A percentile compares a stretch with the other conserved stretches of the same genome.
Evolutionary conservation across 2,113 vertebrate species (phyloP).

Genomic region (Nibea albiflora): DNA sequence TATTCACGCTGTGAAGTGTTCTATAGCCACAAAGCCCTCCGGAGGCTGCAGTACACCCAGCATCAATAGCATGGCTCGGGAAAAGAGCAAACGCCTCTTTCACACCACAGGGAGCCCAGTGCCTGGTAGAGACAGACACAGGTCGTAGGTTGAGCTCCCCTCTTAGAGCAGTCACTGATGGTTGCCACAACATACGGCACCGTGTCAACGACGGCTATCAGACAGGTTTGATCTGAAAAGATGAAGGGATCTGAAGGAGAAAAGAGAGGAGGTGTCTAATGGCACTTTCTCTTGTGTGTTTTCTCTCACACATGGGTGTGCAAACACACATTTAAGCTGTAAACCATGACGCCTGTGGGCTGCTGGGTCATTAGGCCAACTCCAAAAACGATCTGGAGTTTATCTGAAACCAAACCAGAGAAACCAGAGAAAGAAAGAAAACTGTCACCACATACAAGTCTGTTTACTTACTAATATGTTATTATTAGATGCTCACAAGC

Average conservation of each 20-base stretch:
- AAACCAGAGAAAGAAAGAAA: too few species aligned
- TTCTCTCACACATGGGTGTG: conserved; percentile 33
- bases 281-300: conserved; percentile 48
- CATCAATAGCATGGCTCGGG: conserved; percentile 32
- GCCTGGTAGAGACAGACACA: conserved; percentile 22
- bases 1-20: conserved; percentile 5
- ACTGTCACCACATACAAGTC: not conserved
- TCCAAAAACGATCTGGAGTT: not conserved
- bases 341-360: conserved; percentile 32
- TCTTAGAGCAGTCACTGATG: conserved; percentile 56
- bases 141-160: conserved; percentile 49
- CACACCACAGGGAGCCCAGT: conserved; percentile 45
- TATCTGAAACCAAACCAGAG: not conserved
- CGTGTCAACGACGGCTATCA: conserved; percentile 70
- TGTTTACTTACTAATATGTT: not conserved
- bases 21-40: conserved; percentile 11
- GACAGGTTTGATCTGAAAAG: conserved; percentile 63
- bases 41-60: conserved; percentile 3
- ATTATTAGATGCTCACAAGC: not conserved
- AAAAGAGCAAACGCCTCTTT: conserved; percentile 57
- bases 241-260: conserved; percentile 40
- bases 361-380: conserved; percentile 11
- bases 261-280: conserved; percentile 39
- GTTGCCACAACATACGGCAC: conserved; percentile 71
- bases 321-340: conserved; percentile 30